Base-by-base conservation (phyloP, 2,888 invertebrate species). In the Sycophila texana region DNA sequence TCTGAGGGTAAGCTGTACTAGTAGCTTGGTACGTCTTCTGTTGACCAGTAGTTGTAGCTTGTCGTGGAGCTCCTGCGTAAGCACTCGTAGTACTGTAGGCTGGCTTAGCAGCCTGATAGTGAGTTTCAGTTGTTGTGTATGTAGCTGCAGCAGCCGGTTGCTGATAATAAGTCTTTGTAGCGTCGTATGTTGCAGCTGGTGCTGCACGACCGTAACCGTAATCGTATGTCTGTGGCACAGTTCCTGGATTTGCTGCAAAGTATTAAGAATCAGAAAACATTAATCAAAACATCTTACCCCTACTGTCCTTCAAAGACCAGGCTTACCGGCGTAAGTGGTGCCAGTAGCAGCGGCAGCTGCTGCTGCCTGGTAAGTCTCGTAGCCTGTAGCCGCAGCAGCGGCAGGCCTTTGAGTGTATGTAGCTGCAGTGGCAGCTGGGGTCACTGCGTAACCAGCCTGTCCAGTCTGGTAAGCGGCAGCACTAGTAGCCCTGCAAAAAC, bases 401-500 rank as follows among this genome's bases (percentile, higher is more conserved):
- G 95, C 94, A 82, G 95, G 93, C 82, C 96, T 93, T 88, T 96
- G 96, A 63, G 97, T 95, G 91, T 97, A 97, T 71, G 96, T 95
- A 68, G 95, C 95, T 81, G 96, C 96, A 60, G 96, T 95, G 30
- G 95, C 95, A 82, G 95, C 94, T 61, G 95, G 94, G 79, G 95
- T 95, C 91, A 95, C 96, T 83, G 95, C 96, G 92, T 96, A 96
- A 83, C 96, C 96, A 73, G 96, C 94, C 90, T 96, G 96, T 30
- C 95, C 95, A 47, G 96, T 94, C 85, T 94, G 95, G 91, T 97
- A 97, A 47, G 96, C 95, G 72, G 96, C 95, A 83, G 96, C 95
- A 83, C 95, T 94, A 74, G 95, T 94, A 78, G 95, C 94, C 87
- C 81, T 81, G 47, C 1, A 67, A n/a, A 16, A 20, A 39, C 2